Percentiles rank a stretch among this genome's conserved stretches.
Evolutionary conservation across 2,888 invertebrate species (phyloP).

Genomic region (Conops quadrifasciatus): DNA sequence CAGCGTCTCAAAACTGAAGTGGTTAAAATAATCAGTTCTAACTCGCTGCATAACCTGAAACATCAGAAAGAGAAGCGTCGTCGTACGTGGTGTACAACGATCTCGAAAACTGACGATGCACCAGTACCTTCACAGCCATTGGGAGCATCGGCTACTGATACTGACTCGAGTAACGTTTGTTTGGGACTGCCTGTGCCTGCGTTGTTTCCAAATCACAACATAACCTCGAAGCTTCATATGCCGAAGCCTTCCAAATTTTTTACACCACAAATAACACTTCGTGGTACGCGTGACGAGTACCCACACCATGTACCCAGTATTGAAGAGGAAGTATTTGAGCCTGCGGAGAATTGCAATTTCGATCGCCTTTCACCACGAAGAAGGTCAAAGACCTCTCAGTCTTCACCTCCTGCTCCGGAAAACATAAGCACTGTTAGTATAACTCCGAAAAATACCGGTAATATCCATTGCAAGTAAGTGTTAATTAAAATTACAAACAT

Average conservation of each 20-base stretch:
- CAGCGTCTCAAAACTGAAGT: constrained; percentile 55
- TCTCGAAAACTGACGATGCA: constrained; percentile 40
- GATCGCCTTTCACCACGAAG: constrained; percentile 33
- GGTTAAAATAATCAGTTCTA: constrained; percentile 59
- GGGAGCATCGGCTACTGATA: not conserved
- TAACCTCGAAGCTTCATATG: constrained; percentile 43
- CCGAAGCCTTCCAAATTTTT: constrained; percentile 49
- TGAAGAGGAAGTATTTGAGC: constrained; percentile 46
- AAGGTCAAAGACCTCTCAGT: not conserved
- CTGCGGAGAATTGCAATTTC: constrained; percentile 47
- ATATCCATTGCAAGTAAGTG: constrained; percentile 35
- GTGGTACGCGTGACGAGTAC: constrained; percentile 39
- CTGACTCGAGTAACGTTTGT: constrained; percentile 7
- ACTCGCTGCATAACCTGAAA: constrained; percentile 48
- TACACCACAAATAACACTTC: constrained; percentile 49
- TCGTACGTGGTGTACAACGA: constrained; percentile 62
- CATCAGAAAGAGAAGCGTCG: constrained; percentile 52
- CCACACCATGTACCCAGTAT: not conserved
- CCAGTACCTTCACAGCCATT: not conserved
- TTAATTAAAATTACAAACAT: not conserved
- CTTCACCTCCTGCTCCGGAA: constrained; percentile 31
- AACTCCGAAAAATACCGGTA: constrained; percentile 45
- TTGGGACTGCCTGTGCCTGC: constrained; percentile 4
- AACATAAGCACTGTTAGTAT: constrained; percentile 37
- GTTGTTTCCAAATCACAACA: constrained; percentile 1